Percentiles rank a stretch among this genome's conserved stretches.
Evolutionary conservation across 2,888 invertebrate genomes (phyloP).

Genomic region (Lissocephala sabroskyi): DNA sequence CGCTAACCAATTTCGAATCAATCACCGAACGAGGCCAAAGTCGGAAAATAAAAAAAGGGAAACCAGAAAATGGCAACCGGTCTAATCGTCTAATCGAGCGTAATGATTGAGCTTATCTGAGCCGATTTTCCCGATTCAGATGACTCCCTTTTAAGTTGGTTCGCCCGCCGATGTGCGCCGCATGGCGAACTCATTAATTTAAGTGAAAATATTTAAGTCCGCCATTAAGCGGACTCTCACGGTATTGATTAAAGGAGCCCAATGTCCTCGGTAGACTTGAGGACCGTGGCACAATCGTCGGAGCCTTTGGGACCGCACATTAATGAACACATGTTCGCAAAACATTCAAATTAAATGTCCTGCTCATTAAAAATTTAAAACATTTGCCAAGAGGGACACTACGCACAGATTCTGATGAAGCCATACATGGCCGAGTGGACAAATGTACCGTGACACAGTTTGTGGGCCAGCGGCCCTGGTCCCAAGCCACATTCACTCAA

Average conservation of each 20-base stretch:
- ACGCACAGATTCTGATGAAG: constrained; percentile 19
- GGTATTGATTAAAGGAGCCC: too few relatives aligned
- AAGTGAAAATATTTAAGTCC: constrained; percentile 27
- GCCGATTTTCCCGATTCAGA: constrained; percentile 2
- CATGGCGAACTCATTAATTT: constrained; percentile 59
- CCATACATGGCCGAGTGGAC: background rate
- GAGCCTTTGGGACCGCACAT: constrained; percentile 23
- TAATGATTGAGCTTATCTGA: constrained; percentile 56
- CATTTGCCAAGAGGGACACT: constrained; percentile 19
- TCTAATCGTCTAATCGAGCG: constrained; percentile 52
- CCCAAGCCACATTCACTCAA: background rate
- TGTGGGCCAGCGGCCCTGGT: background rate
- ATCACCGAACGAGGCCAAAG: constrained; percentile 28
- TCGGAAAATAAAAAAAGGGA: background rate
- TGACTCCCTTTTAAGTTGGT: constrained; percentile 12
- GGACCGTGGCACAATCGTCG: constrained; percentile 10
- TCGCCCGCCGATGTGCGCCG: too few relatives aligned
- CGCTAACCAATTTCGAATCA: constrained; percentile 60
- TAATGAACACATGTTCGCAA: constrained; percentile 58
- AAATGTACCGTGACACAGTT: constrained; percentile 27
- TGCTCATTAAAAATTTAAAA: constrained; percentile 52
- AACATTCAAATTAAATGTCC: constrained; percentile 57
- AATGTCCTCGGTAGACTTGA: too few relatives aligned
- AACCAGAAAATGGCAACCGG: constrained; percentile 13
- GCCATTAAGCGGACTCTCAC: too few relatives aligned